phyloP scores from a whole-genome alignment of 2,888 invertebrate species.

The Notodromas monacha region DNA sequence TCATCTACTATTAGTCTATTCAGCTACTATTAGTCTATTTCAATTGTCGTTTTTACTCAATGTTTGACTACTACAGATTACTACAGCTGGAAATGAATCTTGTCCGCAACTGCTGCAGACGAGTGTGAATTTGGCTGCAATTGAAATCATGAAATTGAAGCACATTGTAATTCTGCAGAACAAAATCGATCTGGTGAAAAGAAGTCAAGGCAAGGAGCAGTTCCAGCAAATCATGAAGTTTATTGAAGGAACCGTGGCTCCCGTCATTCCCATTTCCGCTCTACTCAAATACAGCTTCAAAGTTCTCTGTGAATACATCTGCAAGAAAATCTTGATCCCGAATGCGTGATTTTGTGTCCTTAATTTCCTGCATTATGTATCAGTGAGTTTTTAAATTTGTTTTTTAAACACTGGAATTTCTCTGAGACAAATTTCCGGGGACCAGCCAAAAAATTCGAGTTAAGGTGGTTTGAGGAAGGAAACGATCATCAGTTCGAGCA shows the following conservation, averaged over 20 bases:
- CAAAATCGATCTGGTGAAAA: conserved; percentile 94
- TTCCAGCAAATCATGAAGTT: conserved; percentile 91
- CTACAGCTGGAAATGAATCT: conserved; percentile 55
- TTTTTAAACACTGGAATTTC: no score
- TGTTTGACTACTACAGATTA: no score
- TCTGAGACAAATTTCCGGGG: no score
- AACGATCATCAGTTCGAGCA: no score
- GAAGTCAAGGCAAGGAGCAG: conserved; percentile 91
- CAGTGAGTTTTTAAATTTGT: no score
- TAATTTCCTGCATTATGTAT: no score
- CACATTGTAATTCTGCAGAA: conserved; percentile 95
- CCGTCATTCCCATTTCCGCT: conserved; percentile 92
- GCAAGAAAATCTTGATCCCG: conserved; percentile 91
- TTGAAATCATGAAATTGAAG: conserved; percentile 97
- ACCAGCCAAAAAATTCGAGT: no score
- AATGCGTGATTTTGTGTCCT: no score
- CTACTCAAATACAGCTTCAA: conserved; percentile 98
- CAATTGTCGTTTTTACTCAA: conserved; percentile 1
- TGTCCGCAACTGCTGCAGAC: conserved; percentile 96
- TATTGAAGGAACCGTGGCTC: conserved; percentile 74
- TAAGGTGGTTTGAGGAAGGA: no score
- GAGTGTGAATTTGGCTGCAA: conserved; percentile 94
- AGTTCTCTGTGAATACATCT: conserved; percentile 89
- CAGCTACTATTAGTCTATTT: not conserved
- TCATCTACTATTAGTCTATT: no score